Percentiles rank a stretch among this genome's conserved stretches.
phyloP scores from a whole-genome alignment of 2,113 vertebrate genomes.

The Microtus oregoni region DNA sequence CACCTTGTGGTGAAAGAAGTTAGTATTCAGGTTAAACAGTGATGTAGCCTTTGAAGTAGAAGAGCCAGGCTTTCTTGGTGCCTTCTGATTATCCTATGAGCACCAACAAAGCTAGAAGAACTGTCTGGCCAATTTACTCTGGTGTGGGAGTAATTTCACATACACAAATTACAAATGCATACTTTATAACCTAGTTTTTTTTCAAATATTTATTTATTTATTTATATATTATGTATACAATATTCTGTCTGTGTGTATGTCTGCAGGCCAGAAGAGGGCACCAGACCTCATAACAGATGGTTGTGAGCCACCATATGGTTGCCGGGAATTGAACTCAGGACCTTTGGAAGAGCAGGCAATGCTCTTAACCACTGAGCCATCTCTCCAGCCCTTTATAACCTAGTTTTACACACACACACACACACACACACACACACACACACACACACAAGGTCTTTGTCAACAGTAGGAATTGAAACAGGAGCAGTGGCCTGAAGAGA shows the following conservation, averaged over 20 bases:
- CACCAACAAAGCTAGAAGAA: neutral
- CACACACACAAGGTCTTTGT: constrained; percentile 35
- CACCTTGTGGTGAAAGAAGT: neutral
- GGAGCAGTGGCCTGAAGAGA: constrained; percentile 61
- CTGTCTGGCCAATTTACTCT: neutral
- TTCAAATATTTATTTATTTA: too few relatives aligned
- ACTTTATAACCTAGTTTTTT: neutral
- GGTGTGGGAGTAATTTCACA: neutral
- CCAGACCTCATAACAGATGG: too few relatives aligned
- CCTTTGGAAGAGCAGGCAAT: too few relatives aligned
- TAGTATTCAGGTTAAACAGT: neutral
- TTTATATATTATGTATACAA: too few relatives aligned
- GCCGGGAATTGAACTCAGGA: too few relatives aligned
- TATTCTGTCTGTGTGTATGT: too few relatives aligned
- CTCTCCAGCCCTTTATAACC: neutral
- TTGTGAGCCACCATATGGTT: too few relatives aligned
- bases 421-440: neutral
- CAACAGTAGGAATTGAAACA: constrained; percentile 56
- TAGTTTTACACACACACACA: neutral
- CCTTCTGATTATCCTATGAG: neutral
- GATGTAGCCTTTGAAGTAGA: neutral
- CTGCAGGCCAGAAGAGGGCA: too few relatives aligned
- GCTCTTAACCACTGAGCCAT: too few relatives aligned
- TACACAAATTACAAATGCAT: neutral
- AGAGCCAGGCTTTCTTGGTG: neutral